Percentiles rank a stretch among this genome's conserved stretches.
phyloP scores from a whole-genome alignment of 2,888 invertebrate genomes.

The Caradrina clavipalpis region DNA sequence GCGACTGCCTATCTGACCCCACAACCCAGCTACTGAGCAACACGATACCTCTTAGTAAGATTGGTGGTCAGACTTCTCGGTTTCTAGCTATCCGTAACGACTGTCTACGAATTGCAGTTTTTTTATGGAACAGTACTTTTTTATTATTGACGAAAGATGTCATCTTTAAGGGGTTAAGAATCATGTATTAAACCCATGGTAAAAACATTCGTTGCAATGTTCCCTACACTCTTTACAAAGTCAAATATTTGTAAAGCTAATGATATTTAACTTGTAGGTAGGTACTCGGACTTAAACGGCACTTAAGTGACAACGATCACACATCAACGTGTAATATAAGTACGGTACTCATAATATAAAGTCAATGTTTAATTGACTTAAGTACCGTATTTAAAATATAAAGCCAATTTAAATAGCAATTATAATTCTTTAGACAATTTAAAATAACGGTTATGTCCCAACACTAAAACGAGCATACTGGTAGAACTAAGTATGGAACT shows the following conservation, averaged over 20 bases:
- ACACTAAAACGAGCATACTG: neutral
- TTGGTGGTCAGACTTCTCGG: too few relatives aligned
- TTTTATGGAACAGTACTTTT: too few relatives aligned
- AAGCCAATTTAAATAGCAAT: neutral
- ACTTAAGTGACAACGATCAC: slow-evolving; percentile 30
- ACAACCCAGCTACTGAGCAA: too few relatives aligned
- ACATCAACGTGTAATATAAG: slow-evolving; percentile 29
- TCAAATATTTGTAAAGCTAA: neutral
- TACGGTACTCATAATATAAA: slow-evolving; percentile 22
- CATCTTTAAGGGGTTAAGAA: too few relatives aligned
- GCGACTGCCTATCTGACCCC: too few relatives aligned
- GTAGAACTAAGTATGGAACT: neutral
- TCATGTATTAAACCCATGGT: too few relatives aligned
- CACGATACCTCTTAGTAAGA: too few relatives aligned
- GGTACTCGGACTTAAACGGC: slow-evolving; percentile 9
- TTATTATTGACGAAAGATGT: too few relatives aligned
- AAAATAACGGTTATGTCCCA: neutral
- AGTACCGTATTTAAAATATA: neutral
- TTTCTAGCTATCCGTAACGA: too few relatives aligned
- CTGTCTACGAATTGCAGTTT: too few relatives aligned
- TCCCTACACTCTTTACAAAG: neutral
- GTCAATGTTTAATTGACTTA: too few relatives aligned
- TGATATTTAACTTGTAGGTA: slow-evolving; percentile 1
- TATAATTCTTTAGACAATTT: slow-evolving; percentile 7
- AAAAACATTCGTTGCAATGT: too few relatives aligned